Evolutionary conservation across 1,140 invertebrate genomes (phyloP), one percentile per base, ranked within the genome.

Genomic region (Oedothorax gibbosus): DNA sequence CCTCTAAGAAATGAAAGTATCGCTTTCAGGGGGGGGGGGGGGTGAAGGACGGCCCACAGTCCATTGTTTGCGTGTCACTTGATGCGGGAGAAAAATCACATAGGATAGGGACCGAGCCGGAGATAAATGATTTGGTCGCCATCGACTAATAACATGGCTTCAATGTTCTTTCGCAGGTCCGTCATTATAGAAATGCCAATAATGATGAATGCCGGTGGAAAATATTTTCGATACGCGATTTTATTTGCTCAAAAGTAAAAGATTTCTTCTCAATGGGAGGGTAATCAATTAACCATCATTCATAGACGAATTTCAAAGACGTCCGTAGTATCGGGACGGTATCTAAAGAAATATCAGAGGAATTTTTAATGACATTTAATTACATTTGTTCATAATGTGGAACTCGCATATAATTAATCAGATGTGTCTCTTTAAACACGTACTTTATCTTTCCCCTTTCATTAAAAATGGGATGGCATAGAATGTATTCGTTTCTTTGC

Each of bases 101-200:
- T 15, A 21, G 50, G 77, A 68, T 68, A 68, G 64, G 64, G 77
- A 79, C 77, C 66, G 77, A 51, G 35, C 65, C 53, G 15, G 77
- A 79, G 77, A 79, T 79, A 79, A 79, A 79, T 79, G 62, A 79
- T 79, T 79, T 79, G 77, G 35, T 20, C 64, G 77, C 64, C 75
- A 77, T 79, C 66, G 64, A 79, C 77, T 79, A 79, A 79, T 79
- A 79, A 79, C 77, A 8, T 56, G 65, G 65, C 77, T 68, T 69
- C 77, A 79, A 68, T 79, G 51, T 68, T 66, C 64, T 53, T 68
- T 69, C 64, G 77, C 62, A 35, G 54, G 20, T 68, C 77, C 53
- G 64, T 79, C 77, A 79, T 79, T 68, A 79, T 65, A 11, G 20
- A 69, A 79, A 65, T 53, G 64, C 56, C 77, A 79, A 68, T 79